phyloP scores from a whole-genome alignment of 2,888 invertebrate genomes.

The Palloptera scutellata region DNA sequence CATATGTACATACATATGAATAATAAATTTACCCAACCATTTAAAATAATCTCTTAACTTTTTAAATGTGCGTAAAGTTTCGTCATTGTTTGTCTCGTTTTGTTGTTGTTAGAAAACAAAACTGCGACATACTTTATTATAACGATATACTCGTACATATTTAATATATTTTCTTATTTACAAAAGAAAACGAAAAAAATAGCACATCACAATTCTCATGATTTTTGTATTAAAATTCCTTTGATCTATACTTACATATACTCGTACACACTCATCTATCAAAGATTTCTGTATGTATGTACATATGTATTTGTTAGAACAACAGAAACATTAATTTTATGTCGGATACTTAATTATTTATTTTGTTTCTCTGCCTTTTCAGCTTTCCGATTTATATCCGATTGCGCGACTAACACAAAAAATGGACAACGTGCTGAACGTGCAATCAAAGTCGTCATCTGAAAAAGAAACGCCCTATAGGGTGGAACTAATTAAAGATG shows the following conservation, averaged over 20 bases:
- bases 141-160: no score
- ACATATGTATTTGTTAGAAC: background rate
- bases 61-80: no score
- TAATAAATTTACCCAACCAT: no score
- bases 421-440: conserved; percentile 58
- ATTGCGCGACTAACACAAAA: conserved; percentile 60
- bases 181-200: conserved; percentile 6
- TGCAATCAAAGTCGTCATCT: conserved; percentile 35
- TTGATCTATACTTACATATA: conserved; percentile 9
- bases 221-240: conserved; percentile 2
- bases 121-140: no score
- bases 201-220: background rate
- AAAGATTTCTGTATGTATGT: background rate
- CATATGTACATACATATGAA: no score
- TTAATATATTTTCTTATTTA: no score
- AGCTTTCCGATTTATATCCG: conserved; percentile 63
- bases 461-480: conserved; percentile 52
- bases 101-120: no score
- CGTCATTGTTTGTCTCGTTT: no score
- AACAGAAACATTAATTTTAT: conserved; percentile 7
- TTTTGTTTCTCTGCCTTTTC: conserved; percentile 27
- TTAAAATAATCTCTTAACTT: no score
- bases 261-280: background rate
- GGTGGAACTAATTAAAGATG: conserved; percentile 62
- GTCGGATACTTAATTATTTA: background rate